Evolutionary conservation across 1,140 invertebrate species (phyloP), one percentile per base, ranked within the genome.

Genomic region (Ooceraea biroi): DNA sequence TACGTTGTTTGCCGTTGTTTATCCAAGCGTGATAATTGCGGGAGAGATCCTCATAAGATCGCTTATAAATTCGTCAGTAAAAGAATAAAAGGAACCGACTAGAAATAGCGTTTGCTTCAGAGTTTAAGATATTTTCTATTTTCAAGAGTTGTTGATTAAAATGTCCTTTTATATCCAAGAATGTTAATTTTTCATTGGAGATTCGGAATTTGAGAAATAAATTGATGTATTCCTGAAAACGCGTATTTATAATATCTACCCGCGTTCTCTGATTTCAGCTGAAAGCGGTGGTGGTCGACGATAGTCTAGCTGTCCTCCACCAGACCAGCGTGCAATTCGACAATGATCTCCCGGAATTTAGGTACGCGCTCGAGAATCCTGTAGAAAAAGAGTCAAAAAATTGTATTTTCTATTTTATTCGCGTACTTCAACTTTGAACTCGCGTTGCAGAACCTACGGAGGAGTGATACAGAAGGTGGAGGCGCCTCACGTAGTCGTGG

Each of bases 251-350:
- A n/a, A n/a, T n/a, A n/a, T n/a, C n/a, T n/a, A n/a, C n/a, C n/a
- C n/a, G 11, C 63, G 19, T 44, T 65, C 19, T 83, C 22, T 74
- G 19, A 68, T 88, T 85, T 44, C 44, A 99, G 98, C 94, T 99
- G 52, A 99, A 99, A 96, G 98, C 97, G 11, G 95, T 98, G 10
- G 96, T 98, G n/a, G 95, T 98, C 0, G 95, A 97, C 94, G 96
- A 98, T 73, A 93, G 96, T 52, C 95, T 98, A 86, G 93, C 96
- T 88, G 95, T 98, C 44, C 92, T 97, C 14, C 96, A 97, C 90
- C 96, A 98, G 93, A 96, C 97, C 11, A 95, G 96, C 90, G 98
- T 99, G 0, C 96, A 97, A 77, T 99, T 98, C 95, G 98, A 99
- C 93, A 96, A 95, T 87, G 98, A 98, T 93, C 94, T 99, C 14